A percentile compares a stretch with the other conserved stretches of the same genome.
These are phyloP conservation scores for Perizoma flavofasciatum DNA, from an alignment of 2,888 invertebrate genomes.

Conservation along the genomic window DNA sequence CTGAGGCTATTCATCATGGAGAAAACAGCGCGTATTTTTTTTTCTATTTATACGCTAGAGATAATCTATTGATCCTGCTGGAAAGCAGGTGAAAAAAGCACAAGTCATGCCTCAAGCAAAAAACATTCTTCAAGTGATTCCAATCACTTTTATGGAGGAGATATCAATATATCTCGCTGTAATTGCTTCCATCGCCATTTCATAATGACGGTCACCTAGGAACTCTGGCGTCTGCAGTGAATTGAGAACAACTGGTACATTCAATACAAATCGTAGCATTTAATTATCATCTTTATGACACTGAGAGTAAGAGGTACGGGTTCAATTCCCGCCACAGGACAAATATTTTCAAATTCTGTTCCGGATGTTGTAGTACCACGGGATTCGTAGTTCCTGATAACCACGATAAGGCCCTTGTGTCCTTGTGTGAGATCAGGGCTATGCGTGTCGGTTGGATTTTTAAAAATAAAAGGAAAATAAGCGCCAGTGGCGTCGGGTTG, in stretches of 20 bases:
- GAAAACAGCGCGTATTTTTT: no score
- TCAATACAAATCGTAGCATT: neutral
- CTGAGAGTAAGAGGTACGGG: neutral
- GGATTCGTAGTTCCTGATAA: no score
- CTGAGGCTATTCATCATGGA: no score
- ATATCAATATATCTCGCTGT: conserved; percentile 16
- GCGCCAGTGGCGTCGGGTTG: no score
- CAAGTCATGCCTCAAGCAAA: conserved; percentile 1
- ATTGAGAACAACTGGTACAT: conserved; percentile 1
- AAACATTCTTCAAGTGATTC: conserved; percentile 16
- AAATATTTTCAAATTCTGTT: neutral
- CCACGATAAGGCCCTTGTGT: no score
- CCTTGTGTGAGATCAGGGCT: no score
- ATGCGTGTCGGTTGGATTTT: no score
- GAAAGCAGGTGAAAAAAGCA: conserved; percentile 2
- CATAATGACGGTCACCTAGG: conserved; percentile 15
- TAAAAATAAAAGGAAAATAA: no score
- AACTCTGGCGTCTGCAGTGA: neutral
- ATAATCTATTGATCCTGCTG: neutral
- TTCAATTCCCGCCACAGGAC: no score
- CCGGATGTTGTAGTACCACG: neutral
- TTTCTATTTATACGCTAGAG: neutral
- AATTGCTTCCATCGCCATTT: conserved; percentile 12
- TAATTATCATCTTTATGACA: neutral
- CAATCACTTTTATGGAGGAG: conserved; percentile 15